phyloP scores from a whole-genome alignment of 2,113 vertebrate genomes.

The Oostethus manadensis region DNA sequence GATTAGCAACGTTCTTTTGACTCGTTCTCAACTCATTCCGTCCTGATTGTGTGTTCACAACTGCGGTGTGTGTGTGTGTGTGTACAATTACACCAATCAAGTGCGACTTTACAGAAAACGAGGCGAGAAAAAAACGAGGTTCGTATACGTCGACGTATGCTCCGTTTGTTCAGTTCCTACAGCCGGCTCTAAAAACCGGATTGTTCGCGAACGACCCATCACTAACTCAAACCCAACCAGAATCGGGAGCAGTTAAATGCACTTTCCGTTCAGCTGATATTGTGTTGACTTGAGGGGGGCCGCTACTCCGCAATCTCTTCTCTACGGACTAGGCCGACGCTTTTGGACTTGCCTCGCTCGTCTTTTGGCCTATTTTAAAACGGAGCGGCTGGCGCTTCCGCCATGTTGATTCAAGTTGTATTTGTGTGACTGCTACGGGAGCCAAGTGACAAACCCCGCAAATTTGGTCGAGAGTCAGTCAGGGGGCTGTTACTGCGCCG shows the following conservation, averaged over 20 bases:
- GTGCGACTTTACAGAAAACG: too few species aligned
- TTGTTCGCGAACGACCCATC: too few species aligned
- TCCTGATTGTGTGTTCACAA: too few species aligned
- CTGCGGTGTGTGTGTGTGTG: too few species aligned
- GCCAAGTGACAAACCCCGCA: constrained; percentile 69
- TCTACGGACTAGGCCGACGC: constrained; percentile 21
- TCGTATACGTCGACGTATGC: too few species aligned
- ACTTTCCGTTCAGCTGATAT: constrained; percentile 52
- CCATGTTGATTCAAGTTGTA: constrained; percentile 76
- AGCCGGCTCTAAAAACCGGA: too few species aligned
- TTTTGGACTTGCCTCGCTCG: constrained; percentile 19
- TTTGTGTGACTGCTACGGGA: constrained; percentile 55
- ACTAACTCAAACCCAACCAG: constrained; percentile 10
- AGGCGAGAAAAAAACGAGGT: too few species aligned
- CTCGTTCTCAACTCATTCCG: too few species aligned
- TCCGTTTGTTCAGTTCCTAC: too few species aligned
- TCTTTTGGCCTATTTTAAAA: constrained; percentile 28
- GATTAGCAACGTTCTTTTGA: too few species aligned
- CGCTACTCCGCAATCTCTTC: constrained; percentile 8
- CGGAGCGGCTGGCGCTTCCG: constrained; percentile 49
- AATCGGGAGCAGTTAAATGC: constrained; percentile 40
- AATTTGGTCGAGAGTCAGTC: constrained; percentile 60
- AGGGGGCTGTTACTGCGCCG: constrained; percentile 71
- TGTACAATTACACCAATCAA: too few species aligned
- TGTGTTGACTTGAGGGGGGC: constrained; percentile 43